phyloP scores from a whole-genome alignment of 1,140 invertebrate genomes.

The Drosophila burlai region DNA sequence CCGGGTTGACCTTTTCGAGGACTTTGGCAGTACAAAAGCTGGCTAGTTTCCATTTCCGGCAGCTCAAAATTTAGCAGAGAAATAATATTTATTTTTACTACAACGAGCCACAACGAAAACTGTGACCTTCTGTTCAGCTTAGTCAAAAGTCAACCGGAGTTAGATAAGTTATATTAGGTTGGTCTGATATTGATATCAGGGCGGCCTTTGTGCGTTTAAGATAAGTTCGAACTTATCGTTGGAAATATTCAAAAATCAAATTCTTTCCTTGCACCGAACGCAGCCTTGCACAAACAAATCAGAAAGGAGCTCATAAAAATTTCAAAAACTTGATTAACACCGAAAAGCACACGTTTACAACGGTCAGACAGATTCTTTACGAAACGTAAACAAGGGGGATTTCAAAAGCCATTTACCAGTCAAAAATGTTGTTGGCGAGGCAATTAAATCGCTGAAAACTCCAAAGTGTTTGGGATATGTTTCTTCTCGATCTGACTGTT shows the following conservation, averaged over 20 bases:
- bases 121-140: constrained; percentile 34
- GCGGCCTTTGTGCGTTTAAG: constrained; percentile 24
- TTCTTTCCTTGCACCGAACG: not conserved
- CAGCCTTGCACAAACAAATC: constrained; percentile 32
- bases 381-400: constrained; percentile 31
- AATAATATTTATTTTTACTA: constrained; percentile 43
- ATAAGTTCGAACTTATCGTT: constrained; percentile 38
- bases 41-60: constrained; percentile 16
- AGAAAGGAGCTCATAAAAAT: constrained; percentile 13
- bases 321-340: constrained; percentile 6
- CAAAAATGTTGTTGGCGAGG: constrained; percentile 33
- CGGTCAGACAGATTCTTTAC: constrained; percentile 8
- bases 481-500: constrained; percentile 9
- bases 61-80: constrained; percentile 6
- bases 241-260: constrained; percentile 45
- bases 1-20: constrained; percentile 30
- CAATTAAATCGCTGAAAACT: constrained; percentile 27
- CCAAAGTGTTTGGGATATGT: constrained; percentile 32
- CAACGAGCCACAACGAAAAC: not conserved
- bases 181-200: constrained; percentile 34
- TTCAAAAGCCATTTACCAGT: constrained; percentile 41
- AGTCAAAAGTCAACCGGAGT: constrained; percentile 38
- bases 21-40: constrained; percentile 31
- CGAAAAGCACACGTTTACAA: constrained; percentile 9
- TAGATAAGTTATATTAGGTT: constrained; percentile 54